These are phyloP conservation scores for Platysternon megacephalum DNA, from an alignment of 2,113 vertebrate species.

Conservation along the genomic window DNA sequence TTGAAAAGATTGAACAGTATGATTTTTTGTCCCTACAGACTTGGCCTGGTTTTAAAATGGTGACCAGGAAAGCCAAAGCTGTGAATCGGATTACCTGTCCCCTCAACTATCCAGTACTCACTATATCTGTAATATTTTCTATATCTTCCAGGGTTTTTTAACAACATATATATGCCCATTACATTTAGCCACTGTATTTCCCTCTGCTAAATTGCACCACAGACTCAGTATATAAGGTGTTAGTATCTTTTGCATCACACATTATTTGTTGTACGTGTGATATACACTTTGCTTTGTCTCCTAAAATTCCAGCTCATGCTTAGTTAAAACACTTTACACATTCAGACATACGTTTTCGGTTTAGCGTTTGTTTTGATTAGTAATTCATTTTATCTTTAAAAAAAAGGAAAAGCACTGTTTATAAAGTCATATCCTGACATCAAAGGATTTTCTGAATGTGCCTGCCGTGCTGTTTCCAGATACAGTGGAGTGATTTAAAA, in stretches of 20 bases:
- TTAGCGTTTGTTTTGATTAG: not conserved
- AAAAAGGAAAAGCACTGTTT: rapidly evolving
- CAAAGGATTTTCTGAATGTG: not conserved
- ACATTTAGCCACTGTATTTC: rapidly evolving
- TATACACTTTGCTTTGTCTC: not conserved
- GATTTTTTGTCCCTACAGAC: not conserved
- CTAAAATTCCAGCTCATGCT: not conserved
- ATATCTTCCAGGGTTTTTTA: not conserved
- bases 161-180: not conserved
- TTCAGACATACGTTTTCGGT: not conserved
- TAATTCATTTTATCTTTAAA: not conserved
- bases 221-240: not conserved
- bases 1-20: not conserved
- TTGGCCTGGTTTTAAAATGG: not conserved
- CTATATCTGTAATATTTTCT: not conserved
- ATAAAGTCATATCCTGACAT: not conserved
- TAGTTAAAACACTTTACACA: not conserved
- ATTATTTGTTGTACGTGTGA: not conserved
- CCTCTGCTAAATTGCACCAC: not conserved
- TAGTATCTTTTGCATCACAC: not conserved
- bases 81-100: not conserved
- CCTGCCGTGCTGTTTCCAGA: not conserved
- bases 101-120: not conserved
- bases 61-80: not conserved
- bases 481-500: not conserved